Evolutionary conservation across 23 tunicate genomes (phyloP).

Genomic region (Styela clava): DNA sequence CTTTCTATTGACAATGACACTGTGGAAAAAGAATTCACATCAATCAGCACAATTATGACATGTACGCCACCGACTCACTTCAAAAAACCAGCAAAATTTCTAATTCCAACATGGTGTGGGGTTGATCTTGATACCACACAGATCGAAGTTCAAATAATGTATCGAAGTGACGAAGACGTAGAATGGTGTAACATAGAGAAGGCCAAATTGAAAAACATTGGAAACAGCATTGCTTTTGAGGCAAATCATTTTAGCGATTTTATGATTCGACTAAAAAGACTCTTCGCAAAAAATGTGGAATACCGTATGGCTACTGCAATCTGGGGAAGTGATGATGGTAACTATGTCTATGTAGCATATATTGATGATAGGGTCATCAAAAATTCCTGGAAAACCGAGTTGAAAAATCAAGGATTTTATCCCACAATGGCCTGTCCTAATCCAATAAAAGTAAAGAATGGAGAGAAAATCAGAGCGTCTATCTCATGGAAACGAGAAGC

Average conservation of each 20-base stretch:
- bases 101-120: neutral
- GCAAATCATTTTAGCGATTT: neutral
- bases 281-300: neutral
- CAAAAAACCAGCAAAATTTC: neutral
- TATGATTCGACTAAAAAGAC: neutral
- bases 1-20: neutral
- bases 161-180: neutral
- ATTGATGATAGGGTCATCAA: neutral
- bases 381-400: neutral
- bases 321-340: neutral
- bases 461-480: neutral
- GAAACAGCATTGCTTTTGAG: neutral
- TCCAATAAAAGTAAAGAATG: neutral
- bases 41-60: neutral
- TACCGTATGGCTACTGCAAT: neutral
- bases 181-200: neutral
- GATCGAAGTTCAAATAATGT: neutral
- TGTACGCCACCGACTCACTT: constrained; percentile 7
- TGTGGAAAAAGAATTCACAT: neutral
- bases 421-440: neutral
- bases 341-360: neutral
- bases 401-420: neutral
- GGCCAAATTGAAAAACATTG: neutral
- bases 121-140: neutral
- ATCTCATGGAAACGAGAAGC: neutral